Evolutionary conservation across 2,113 vertebrate species (phyloP).

Genomic region (Poicephalus meyeri): DNA sequence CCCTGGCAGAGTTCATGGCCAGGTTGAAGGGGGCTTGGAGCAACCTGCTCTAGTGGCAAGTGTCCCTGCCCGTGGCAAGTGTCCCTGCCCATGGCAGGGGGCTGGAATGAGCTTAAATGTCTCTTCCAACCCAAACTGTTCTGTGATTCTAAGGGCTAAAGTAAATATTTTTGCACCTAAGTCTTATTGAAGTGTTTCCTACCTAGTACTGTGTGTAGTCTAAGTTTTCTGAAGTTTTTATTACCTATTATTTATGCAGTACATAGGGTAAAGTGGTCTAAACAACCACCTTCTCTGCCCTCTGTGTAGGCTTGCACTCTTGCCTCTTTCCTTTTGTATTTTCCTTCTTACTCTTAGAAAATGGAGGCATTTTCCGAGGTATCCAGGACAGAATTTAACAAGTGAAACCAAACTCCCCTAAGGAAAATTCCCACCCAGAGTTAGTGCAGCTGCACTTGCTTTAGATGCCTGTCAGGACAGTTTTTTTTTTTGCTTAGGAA

Average conservation of each 20-base stretch:
- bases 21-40: neutral
- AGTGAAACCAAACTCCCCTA: neutral
- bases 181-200: neutral
- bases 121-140: neutral
- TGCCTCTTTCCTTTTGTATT: neutral
- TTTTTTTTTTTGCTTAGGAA: neutral
- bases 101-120: neutral
- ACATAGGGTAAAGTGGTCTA: neutral
- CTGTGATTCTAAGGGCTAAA: neutral
- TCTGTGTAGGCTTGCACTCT: neutral
- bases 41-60: neutral
- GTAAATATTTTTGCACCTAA: neutral
- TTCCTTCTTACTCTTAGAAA: neutral
- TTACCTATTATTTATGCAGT: neutral
- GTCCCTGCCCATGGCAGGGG: neutral
- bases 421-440: conserved; percentile 16
- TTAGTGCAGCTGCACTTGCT: conserved; percentile 16
- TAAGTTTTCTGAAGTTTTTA: neutral
- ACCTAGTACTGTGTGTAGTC: neutral
- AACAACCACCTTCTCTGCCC: neutral
- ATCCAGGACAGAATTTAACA: neutral
- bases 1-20: neutral
- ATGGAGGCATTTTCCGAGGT: neutral
- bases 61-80: rapidly evolving
- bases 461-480: neutral